A percentile compares a stretch with the other conserved stretches of the same genome.
These are phyloP conservation scores for Mobula birostris DNA, from an alignment of 2,113 vertebrate species.

Conservation along the genomic window DNA sequence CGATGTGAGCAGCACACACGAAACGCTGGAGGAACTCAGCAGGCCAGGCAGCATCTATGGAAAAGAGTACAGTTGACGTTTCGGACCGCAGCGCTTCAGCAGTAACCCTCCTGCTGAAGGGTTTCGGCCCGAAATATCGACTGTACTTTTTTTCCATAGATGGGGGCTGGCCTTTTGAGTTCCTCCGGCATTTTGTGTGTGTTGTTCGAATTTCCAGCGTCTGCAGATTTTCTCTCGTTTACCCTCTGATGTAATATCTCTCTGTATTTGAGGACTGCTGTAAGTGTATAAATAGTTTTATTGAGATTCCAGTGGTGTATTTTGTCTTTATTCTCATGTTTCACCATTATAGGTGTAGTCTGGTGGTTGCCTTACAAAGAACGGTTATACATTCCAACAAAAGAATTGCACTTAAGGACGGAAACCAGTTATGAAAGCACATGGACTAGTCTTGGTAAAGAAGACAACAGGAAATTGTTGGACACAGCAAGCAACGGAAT, in stretches of 20 bases:
- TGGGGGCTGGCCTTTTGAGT: too few relatives aligned
- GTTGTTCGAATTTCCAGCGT: too few relatives aligned
- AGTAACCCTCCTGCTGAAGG: too few relatives aligned
- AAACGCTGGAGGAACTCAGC: too few relatives aligned
- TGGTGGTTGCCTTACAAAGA: slow-evolving; percentile 76
- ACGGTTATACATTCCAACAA: slow-evolving; percentile 41
- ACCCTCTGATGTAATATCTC: neutral
- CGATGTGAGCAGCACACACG: neutral
- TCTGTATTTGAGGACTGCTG: neutral
- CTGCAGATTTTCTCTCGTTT: too few relatives aligned
- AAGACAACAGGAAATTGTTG: neutral
- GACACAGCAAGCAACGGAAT: neutral
- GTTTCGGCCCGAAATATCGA: too few relatives aligned
- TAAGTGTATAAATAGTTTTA: neutral
- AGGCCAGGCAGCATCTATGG: too few relatives aligned
- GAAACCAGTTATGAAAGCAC: slow-evolving; percentile 37
- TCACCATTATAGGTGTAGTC: slow-evolving; percentile 65
- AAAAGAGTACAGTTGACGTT: too few relatives aligned
- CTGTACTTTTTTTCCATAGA: too few relatives aligned
- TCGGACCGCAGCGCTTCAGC: too few relatives aligned
- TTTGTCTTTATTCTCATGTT: neutral
- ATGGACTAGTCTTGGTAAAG: slow-evolving; percentile 45
- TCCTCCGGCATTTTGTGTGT: too few relatives aligned
- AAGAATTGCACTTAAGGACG: slow-evolving; percentile 41
- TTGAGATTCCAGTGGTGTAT: neutral